Evolutionary conservation across 2,797 vertebrate species (phyloP).

Genomic region (Cynodonichthys magdalenae): DNA sequence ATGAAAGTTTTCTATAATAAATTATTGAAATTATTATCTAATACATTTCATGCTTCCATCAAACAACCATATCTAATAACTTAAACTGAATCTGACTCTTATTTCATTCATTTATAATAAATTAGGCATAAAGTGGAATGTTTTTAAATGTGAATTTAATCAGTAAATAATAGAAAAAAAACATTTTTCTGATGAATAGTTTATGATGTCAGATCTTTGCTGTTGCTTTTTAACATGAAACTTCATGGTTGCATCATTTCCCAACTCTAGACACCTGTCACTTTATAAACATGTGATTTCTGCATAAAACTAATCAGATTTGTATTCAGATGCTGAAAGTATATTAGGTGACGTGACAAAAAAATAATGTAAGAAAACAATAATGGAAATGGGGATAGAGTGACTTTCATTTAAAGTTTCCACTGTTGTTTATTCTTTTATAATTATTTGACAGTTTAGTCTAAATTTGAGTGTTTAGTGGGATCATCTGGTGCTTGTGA

Average conservation of each 20-base stretch:
- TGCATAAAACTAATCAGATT: too few species aligned
- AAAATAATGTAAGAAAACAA: too few species aligned
- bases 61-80: neutral
- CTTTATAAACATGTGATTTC: too few species aligned
- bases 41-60: neutral
- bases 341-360: too few species aligned
- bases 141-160: constrained; percentile 1
- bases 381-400: too few species aligned
- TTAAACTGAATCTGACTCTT: neutral
- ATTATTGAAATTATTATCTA: neutral
- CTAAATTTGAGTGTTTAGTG: too few species aligned
- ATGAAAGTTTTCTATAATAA: neutral
- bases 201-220: neutral
- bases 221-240: neutral
- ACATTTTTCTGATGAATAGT: neutral
- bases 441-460: too few species aligned
- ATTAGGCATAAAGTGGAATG: neutral
- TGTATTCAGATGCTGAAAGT: too few species aligned
- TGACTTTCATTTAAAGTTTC: too few species aligned
- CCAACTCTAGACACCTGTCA: neutral
- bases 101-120: neutral
- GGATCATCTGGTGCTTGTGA: too few species aligned
- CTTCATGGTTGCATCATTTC: neutral
- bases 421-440: too few species aligned
- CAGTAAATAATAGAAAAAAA: constrained; percentile 3